Evolutionary conservation across 2,113 vertebrate genomes (phyloP), one percentile per base, ranked within the genome.

Genomic region (Gymnarchus niloticus): DNA sequence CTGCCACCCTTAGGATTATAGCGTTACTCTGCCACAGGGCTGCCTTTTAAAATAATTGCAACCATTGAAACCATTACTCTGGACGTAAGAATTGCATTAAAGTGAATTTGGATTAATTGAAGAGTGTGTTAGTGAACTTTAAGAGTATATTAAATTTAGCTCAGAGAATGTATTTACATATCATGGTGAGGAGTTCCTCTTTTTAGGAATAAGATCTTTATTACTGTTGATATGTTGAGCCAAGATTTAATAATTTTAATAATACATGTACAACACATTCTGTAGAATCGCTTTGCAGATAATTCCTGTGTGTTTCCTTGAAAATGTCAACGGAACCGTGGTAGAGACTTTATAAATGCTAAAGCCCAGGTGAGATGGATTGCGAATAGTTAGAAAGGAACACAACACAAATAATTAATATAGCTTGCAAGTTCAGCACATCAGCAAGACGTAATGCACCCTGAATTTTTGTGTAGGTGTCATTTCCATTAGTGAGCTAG

Each of bases 91-190:
- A 73, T 51, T 41, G 25, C 41, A 19, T n/a, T 54, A 44, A 84
- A 65, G 33, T 69, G 21, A 82, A 25, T 6, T 52, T 54, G 54
- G 54, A 37, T 41, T 44, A 83, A 14, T 23, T 83, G 84, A 85
- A 85, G 56, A 65, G 84, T 44, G n/a, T 41, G 25, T 9, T 54
- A 85, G 76, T 85, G 65, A 12, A 41, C 54, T 76, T 85, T 85
- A 37, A 54, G 54, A n/a, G 52, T 73, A 65, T 9, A 49, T 33
- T 7, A 54, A 23, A 56, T 7, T 3, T 21, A 44, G 56, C 37
- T 83, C 21, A 83, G 59, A 83, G 28, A 44, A 54, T 12, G 44
- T 46, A 83, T 41, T 44, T 41, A n/a, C 23, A 78, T 51, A 49
- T 80, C 77, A 51, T 44, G 21, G 23, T 80, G 77, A 51, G 46